Evolutionary conservation across 2,888 invertebrate species (phyloP).

Genomic region (Podabrus alpinus): DNA sequence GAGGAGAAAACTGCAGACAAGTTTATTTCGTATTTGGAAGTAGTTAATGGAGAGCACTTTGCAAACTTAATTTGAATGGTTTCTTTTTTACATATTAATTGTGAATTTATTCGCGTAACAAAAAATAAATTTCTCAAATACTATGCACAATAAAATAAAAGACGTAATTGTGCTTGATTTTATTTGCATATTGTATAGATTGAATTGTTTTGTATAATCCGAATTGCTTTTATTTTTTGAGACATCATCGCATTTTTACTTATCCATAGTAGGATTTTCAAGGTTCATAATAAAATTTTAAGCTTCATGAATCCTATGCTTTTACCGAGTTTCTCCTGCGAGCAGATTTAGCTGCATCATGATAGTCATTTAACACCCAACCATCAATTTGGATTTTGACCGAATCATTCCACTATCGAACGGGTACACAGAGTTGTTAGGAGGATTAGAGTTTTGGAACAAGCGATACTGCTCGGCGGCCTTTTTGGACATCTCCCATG

Average conservation of each 20-base stretch:
- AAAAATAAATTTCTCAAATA: neutral
- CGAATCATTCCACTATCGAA: too few species aligned
- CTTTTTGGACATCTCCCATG: too few species aligned
- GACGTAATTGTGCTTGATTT: neutral
- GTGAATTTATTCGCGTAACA: neutral
- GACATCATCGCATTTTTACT: neutral
- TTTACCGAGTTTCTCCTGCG: neutral
- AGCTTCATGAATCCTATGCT: neutral
- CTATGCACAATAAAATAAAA: neutral
- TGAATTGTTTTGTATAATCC: neutral
- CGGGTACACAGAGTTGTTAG: too few species aligned
- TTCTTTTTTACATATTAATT: neutral
- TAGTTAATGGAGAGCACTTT: too few species aligned
- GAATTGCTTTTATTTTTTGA: neutral
- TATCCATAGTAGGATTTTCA: neutral
- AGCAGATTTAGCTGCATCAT: neutral
- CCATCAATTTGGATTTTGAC: too few species aligned
- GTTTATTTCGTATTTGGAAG: too few species aligned
- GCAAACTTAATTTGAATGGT: neutral
- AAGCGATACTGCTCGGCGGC: too few species aligned
- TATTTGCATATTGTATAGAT: neutral
- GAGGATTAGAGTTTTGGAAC: too few species aligned
- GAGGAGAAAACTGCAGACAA: too few species aligned
- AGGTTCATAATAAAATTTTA: neutral
- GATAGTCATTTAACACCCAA: too few species aligned